Percentiles rank a stretch among this genome's conserved stretches.
Evolutionary conservation across 1,140 invertebrate genomes (phyloP).

Genomic region (Macrocentrus cingulum): DNA sequence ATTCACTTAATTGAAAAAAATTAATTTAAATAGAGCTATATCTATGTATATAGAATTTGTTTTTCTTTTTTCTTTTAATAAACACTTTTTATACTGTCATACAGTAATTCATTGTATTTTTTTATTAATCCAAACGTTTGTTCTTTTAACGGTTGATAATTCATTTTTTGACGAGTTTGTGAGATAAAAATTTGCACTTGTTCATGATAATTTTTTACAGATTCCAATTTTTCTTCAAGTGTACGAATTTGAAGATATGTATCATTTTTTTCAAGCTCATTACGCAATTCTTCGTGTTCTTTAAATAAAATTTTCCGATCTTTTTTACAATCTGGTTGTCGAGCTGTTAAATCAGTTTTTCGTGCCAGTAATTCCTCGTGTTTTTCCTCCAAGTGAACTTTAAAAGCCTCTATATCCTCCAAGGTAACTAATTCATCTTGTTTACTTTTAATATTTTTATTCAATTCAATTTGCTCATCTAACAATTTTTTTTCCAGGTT

Average conservation of each 20-base stretch:
- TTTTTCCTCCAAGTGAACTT: constrained; percentile 36
- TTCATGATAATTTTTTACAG: constrained; percentile 40
- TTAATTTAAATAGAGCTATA: neutral
- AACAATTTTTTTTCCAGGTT: constrained; percentile 45
- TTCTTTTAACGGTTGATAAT: constrained; percentile 40
- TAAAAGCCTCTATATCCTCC: constrained; percentile 40
- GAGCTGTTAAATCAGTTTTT: constrained; percentile 36
- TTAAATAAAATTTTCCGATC: constrained; percentile 35
- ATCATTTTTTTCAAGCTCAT: constrained; percentile 43
- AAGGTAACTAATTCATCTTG: constrained; percentile 36
- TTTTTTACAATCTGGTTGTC: constrained; percentile 31
- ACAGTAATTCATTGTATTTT: constrained; percentile 36
- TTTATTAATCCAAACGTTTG: constrained; percentile 31
- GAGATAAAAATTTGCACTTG: constrained; percentile 36
- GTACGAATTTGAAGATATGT: constrained; percentile 47
- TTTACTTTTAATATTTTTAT: constrained; percentile 36
- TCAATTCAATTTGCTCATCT: constrained; percentile 38
- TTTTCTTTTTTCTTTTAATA: constrained; percentile 29
- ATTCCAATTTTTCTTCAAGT: constrained; percentile 46
- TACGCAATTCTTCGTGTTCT: constrained; percentile 43
- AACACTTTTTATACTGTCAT: constrained; percentile 37
- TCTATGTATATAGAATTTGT: neutral
- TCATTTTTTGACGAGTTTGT: constrained; percentile 33
- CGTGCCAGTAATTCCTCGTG: constrained; percentile 36
- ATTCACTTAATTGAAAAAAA: neutral